A percentile compares a stretch with the other conserved stretches of the same genome.
Evolutionary conservation across 2,888 invertebrate genomes (phyloP).

Genomic region (Oxyteleia sp.): DNA sequence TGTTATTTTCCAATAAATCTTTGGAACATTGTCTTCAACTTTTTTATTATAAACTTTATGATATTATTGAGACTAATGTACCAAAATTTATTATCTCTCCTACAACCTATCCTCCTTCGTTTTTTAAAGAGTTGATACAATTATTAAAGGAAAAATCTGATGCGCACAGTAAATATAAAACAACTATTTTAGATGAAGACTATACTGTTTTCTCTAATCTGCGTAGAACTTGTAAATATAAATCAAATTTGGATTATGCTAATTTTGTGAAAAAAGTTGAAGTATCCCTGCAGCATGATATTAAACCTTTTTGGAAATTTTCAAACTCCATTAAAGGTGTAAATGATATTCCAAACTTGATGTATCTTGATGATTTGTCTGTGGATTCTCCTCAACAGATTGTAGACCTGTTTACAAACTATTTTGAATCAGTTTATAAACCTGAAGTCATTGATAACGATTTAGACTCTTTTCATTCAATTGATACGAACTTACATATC

Average conservation of each 20-base stretch:
- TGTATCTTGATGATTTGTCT: not conserved
- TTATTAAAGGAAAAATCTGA: not conserved
- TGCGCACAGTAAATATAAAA: not conserved
- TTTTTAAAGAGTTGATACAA: constrained; percentile 6
- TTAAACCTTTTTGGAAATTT: constrained; percentile 20
- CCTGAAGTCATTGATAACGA: not conserved
- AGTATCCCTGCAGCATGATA: not conserved
- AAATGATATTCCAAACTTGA: not conserved
- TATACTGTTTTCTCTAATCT: too few relatives aligned
- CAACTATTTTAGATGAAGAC: too few relatives aligned
- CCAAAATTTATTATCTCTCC: not conserved
- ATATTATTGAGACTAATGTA: constrained; percentile 13
- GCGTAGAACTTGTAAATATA: not conserved
- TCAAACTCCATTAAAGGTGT: not conserved
- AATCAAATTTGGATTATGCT: not conserved
- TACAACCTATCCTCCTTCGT: constrained; percentile 7
- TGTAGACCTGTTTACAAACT: not conserved
- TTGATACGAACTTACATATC: too few relatives aligned
- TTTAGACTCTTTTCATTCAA: too few relatives aligned
- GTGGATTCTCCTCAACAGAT: not conserved
- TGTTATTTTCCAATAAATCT: not conserved
- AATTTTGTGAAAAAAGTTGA: not conserved
- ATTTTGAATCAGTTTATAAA: constrained; percentile 8
- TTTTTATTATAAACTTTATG: constrained; percentile 12
- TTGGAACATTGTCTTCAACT: not conserved